Evolutionary conservation across 2,113 vertebrate genomes (phyloP).

Genomic region (Sterrhoptilus dennistouni): DNA sequence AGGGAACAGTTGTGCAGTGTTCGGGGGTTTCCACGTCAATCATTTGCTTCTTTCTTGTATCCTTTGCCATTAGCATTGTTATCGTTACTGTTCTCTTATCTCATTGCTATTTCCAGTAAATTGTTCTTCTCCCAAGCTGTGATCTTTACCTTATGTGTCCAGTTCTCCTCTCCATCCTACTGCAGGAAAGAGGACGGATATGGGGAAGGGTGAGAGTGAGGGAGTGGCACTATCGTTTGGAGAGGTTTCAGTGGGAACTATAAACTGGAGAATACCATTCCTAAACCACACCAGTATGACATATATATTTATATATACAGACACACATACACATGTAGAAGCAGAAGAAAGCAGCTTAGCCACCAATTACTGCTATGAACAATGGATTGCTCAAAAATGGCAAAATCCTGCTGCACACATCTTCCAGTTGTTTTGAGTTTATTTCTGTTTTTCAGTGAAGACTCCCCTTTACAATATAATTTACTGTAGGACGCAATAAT

Average conservation of each 20-base stretch:
- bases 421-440: neutral
- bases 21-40: rapidly evolving
- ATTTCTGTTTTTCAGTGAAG: neutral
- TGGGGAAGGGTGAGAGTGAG: neutral
- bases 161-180: neutral
- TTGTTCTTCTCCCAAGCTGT: neutral
- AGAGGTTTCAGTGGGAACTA: neutral
- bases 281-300: neutral
- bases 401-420: neutral
- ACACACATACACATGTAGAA: neutral
- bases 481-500: neutral
- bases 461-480: neutral
- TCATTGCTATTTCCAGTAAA: neutral
- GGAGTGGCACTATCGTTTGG: neutral
- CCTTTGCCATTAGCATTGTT: neutral
- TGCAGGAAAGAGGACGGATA: neutral
- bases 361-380: neutral
- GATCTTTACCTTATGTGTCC: neutral
- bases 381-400: neutral
- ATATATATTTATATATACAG: neutral
- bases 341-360: neutral
- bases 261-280: neutral
- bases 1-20: neutral
- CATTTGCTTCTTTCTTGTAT: neutral
- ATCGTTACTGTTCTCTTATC: neutral